phyloP scores from a whole-genome alignment of 2,797 vertebrate species.

The Margarornis squamiger region DNA sequence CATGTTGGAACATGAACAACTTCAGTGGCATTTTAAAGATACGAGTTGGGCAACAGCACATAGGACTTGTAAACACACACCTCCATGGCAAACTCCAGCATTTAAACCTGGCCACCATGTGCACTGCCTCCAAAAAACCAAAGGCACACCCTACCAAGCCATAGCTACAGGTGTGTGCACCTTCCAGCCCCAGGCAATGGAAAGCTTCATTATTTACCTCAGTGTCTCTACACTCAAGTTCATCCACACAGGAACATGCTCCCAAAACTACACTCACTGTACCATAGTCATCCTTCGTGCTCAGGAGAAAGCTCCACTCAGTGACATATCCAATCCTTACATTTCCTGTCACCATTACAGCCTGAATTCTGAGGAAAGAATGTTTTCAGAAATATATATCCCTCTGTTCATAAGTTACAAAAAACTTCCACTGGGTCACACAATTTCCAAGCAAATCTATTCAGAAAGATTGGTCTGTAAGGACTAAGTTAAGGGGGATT shows the following conservation, averaged over 20 bases:
- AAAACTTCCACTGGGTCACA: not conserved
- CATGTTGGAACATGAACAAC: not conserved
- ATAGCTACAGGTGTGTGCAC: not conserved
- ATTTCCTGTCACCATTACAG: not conserved
- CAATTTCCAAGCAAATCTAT: not conserved
- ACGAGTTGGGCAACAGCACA: not conserved
- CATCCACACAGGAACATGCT: not conserved
- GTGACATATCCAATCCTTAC: not conserved
- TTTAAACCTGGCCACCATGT: not conserved
- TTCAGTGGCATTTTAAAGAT: not conserved
- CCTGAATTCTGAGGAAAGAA: not conserved
- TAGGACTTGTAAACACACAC: not conserved
- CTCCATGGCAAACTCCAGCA: not conserved
- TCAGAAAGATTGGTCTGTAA: not conserved
- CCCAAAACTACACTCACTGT: not conserved
- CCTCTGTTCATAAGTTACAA: not conserved
- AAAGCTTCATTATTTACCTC: not conserved
- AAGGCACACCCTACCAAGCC: not conserved
- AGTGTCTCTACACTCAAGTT: not conserved
- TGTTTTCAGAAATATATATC: not conserved
- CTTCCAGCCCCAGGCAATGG: not conserved
- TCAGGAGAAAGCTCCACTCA: not conserved
- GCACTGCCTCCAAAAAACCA: not conserved
- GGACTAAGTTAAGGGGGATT: not conserved
- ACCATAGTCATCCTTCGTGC: fast-evolving